Percentiles rank a stretch among this genome's conserved stretches.
These are phyloP conservation scores for Chrysomallon squamiferum DNA, from an alignment of 1,140 invertebrate genomes.

Conservation along the genomic window DNA sequence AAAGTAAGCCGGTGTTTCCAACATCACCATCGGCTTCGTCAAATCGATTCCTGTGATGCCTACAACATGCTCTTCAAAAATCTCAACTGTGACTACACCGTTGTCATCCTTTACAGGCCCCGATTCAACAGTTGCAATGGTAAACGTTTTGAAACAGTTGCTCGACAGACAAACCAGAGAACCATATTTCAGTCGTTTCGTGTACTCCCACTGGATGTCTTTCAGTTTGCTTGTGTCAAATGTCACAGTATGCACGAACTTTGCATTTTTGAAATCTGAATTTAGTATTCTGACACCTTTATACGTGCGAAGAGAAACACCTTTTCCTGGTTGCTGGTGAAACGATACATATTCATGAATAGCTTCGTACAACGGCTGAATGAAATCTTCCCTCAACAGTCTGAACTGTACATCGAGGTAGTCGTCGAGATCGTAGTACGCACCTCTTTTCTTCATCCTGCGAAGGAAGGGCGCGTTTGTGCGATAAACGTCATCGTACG, in stretches of 20 bases:
- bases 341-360: conserved; percentile 39
- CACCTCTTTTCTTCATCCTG: conserved; percentile 30
- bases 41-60: too few relatives aligned
- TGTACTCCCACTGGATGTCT: conserved; percentile 47
- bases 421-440: conserved; percentile 66
- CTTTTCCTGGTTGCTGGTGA: neutral
- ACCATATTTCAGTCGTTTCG: conserved; percentile 73
- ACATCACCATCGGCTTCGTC: too few relatives aligned
- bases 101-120: too few relatives aligned
- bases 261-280: conserved; percentile 3
- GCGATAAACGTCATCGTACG: conserved; percentile 39
- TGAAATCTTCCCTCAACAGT: conserved; percentile 75
- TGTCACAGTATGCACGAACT: conserved; percentile 12
- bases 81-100: too few relatives aligned
- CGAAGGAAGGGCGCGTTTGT: conserved; percentile 64
- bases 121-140: conserved; percentile 73
- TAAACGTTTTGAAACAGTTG: conserved; percentile 71
- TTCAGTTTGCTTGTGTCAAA: conserved; percentile 34
- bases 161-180: conserved; percentile 73
- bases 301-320: conserved; percentile 17
- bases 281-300: conserved; percentile 7
- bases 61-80: too few relatives aligned
- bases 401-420: conserved; percentile 82
- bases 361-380: conserved; percentile 59
- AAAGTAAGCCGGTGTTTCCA: too few relatives aligned